phyloP scores from a whole-genome alignment of 2,113 vertebrate species.

The Paramormyrops kingsleyae region DNA sequence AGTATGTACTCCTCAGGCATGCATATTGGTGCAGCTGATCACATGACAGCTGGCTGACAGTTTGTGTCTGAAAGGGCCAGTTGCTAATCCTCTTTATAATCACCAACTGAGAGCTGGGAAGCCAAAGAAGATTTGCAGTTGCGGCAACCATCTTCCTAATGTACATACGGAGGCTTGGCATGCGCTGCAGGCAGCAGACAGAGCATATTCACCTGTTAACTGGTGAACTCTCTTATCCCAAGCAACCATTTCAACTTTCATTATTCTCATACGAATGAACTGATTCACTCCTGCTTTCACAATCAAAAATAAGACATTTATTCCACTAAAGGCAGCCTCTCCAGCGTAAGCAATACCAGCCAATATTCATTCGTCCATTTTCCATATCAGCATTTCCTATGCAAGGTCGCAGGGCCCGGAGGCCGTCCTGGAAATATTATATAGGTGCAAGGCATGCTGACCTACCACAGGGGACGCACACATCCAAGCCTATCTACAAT shows the following conservation, averaged over 20 bases:
- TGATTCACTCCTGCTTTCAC: not conserved
- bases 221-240: not conserved
- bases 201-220: not conserved
- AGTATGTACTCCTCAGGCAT: not conserved
- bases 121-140: constrained; percentile 64
- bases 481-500: not conserved
- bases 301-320: not conserved
- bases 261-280: not conserved
- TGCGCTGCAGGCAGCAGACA: constrained; percentile 21
- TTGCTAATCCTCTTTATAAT: constrained; percentile 61
- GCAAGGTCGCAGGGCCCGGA: not conserved
- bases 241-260: not conserved
- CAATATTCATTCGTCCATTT: not conserved
- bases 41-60: constrained; percentile 45
- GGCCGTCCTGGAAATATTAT: not conserved
- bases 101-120: constrained; percentile 51
- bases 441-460: not conserved
- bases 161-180: constrained; percentile 24
- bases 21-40: constrained; percentile 33
- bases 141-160: constrained; percentile 41
- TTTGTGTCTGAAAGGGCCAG: constrained; percentile 37
- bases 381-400: not conserved
- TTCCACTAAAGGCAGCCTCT: not conserved
- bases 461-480: not conserved
- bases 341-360: not conserved